A percentile compares a stretch with the other conserved stretches of the same genome.
Conservation (phyloP, 2,113 vertebrate genomes). For the Hydropotes inermis region DNA sequence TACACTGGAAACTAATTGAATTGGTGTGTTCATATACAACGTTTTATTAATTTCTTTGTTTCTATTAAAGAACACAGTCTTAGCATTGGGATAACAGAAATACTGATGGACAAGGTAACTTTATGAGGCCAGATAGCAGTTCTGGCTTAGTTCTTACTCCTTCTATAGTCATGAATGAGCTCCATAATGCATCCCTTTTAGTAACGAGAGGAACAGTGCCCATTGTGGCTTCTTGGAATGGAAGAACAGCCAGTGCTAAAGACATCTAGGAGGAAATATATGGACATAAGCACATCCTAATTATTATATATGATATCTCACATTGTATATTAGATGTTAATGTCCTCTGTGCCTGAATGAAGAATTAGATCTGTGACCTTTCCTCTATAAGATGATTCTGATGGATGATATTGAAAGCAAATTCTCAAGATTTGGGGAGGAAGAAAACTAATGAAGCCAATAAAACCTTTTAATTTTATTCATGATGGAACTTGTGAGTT, state of each 20-base stretch:
- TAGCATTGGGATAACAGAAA: slow-evolving; percentile 51
- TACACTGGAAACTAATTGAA: slow-evolving; percentile 71
- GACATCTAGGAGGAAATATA: slow-evolving; percentile 73
- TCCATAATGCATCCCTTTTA: slow-evolving; percentile 42
- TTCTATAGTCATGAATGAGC: slow-evolving; percentile 60
- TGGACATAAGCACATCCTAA: slow-evolving; percentile 71
- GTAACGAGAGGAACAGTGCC: slow-evolving; percentile 80
- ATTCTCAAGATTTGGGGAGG: slow-evolving; percentile 51
- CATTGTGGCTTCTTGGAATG: slow-evolving; percentile 74
- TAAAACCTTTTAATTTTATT: slow-evolving; percentile 63
- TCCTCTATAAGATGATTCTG: slow-evolving; percentile 67
- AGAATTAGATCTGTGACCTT: slow-evolving; percentile 77
- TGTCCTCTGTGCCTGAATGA: slow-evolving; percentile 67
- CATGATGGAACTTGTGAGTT: background rate
- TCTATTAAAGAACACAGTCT: slow-evolving; percentile 43
- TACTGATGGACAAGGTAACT: slow-evolving; percentile 40
- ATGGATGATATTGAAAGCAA: slow-evolving; percentile 59
- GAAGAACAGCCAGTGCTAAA: slow-evolving; percentile 66
- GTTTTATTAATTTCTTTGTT: slow-evolving; percentile 66
- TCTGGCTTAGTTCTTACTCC: slow-evolving; percentile 48
- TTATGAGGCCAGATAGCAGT: slow-evolving; percentile 38
- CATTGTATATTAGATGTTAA: slow-evolving; percentile 72
- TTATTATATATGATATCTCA: slow-evolving; percentile 74
- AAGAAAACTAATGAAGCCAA: slow-evolving; percentile 51
- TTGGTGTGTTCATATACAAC: slow-evolving; percentile 50